Percentiles rank a stretch among this genome's conserved stretches.
Conservation (phyloP, 2,888 invertebrate species). For the Cyaniris semiargus region DNA sequence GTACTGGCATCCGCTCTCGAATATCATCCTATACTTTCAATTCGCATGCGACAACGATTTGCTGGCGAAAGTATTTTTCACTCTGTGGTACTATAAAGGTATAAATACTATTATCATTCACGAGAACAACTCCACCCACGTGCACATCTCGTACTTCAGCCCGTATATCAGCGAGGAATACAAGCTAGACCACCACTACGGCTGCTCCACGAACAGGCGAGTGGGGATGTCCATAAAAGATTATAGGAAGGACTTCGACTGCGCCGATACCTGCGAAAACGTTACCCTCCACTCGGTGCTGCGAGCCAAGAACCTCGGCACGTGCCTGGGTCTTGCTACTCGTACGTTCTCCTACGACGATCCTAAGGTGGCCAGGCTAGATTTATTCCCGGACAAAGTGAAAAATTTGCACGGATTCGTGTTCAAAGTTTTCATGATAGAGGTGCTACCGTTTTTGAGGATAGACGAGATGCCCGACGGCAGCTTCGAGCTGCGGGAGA, state of each 20-base stretch:
- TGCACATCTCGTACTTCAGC: slow-evolving; percentile 52
- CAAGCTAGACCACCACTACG: slow-evolving; percentile 49
- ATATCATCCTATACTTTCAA: slow-evolving; percentile 58
- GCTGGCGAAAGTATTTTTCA: slow-evolving; percentile 58
- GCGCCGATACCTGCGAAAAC: slow-evolving; percentile 58
- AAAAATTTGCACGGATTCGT: slow-evolving; percentile 59
- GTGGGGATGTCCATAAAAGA: slow-evolving; percentile 52
- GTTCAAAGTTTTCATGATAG: slow-evolving; percentile 50
- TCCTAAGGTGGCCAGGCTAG: slow-evolving; percentile 36
- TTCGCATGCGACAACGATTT: slow-evolving; percentile 42
- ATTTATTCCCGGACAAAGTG: slow-evolving; percentile 58
- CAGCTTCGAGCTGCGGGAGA: slow-evolving; percentile 49
- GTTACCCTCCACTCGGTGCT: slow-evolving; percentile 54
- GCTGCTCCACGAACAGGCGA: slow-evolving; percentile 59
- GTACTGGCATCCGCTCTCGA: slow-evolving; percentile 62
- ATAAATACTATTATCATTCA: slow-evolving; percentile 57
- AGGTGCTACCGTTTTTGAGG: slow-evolving; percentile 56
- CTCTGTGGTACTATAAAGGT: slow-evolving; percentile 60
- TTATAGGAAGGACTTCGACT: slow-evolving; percentile 53
- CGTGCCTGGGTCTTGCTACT: slow-evolving; percentile 59
- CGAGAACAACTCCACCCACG: slow-evolving; percentile 48
- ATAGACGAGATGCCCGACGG: slow-evolving; percentile 52
- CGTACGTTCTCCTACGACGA: slow-evolving; percentile 45
- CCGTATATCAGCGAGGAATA: slow-evolving; percentile 55
- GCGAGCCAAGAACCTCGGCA: slow-evolving; percentile 56